Evolutionary conservation across 2,888 invertebrate species (phyloP).

Genomic region (Diachrysia chrysitis): DNA sequence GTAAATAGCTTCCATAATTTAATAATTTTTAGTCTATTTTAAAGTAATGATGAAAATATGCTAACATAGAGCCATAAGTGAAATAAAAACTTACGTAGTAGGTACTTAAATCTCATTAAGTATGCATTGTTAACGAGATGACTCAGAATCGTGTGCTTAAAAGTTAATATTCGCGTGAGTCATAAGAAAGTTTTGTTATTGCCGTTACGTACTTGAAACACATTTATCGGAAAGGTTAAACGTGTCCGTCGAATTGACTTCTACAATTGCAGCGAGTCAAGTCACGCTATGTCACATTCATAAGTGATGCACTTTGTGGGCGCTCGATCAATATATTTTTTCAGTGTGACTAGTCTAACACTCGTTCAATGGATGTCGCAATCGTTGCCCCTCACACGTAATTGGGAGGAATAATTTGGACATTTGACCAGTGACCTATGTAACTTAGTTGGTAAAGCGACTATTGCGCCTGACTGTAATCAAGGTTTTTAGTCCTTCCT

Average conservation of each 20-base stretch:
- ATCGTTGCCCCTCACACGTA: too few species aligned
- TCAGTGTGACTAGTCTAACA: too few species aligned
- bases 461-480: too few species aligned
- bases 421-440: too few species aligned
- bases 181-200: constrained; percentile 7
- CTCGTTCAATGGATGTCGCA: too few species aligned
- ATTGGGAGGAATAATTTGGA: too few species aligned
- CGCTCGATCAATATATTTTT: constrained; percentile 4
- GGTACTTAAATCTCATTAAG: not conserved
- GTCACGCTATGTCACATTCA: constrained; percentile 4
- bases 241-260: not conserved
- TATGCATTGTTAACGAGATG: constrained; percentile 1
- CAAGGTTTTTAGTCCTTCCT: too few species aligned
- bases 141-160: not conserved
- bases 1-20: too few species aligned
- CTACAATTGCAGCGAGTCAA: not conserved
- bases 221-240: constrained; percentile 3
- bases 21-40: too few species aligned
- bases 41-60: not conserved
- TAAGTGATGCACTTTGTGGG: not conserved
- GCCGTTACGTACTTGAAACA: constrained; percentile 1
- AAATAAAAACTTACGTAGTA: not conserved
- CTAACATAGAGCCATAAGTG: not conserved
- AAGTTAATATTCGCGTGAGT: not conserved
- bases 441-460: too few species aligned